A percentile compares a stretch with the other conserved stretches of the same genome.
These are phyloP conservation scores for Ariolimax columbianus DNA, from an alignment of 2,888 invertebrate species.

Conservation along the genomic window DNA sequence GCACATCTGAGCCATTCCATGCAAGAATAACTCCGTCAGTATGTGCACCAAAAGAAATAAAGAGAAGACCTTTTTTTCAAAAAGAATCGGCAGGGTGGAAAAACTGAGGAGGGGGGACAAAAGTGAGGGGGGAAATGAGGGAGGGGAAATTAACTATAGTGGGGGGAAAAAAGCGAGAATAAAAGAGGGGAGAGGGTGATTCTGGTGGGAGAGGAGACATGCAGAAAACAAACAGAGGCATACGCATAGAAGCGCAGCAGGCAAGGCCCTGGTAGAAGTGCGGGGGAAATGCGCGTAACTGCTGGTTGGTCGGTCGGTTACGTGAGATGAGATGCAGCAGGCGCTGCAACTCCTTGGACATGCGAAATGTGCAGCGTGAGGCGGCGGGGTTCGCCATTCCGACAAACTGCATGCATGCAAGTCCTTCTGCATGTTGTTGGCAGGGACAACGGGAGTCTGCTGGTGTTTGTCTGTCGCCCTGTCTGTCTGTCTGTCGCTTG, in stretches of 20 bases:
- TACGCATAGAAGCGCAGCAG: not conserved
- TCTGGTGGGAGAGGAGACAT: not conserved
- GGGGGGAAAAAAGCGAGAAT: too few relatives aligned
- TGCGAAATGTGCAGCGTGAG: not conserved
- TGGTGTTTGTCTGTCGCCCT: too few relatives aligned
- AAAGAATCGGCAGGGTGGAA: not conserved
- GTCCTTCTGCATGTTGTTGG: too few relatives aligned
- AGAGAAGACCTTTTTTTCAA: not conserved
- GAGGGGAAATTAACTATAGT: not conserved
- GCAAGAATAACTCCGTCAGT: not conserved
- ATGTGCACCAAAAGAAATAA: not conserved
- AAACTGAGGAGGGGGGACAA: not conserved
- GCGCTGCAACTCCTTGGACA: too few relatives aligned
- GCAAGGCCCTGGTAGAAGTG: not conserved
- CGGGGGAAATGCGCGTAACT: not conserved
- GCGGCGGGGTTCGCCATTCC: not conserved
- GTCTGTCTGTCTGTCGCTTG: too few relatives aligned
- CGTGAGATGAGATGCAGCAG: not conserved
- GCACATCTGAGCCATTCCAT: not conserved
- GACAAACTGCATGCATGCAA: not conserved
- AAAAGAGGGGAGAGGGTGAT: not conserved
- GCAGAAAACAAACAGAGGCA: not conserved
- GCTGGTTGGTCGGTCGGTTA: not conserved
- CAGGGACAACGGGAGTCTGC: too few relatives aligned
- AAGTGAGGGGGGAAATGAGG: not conserved